Evolutionary conservation across 2,888 invertebrate species (phyloP), one percentile per base, ranked within the genome.

Genomic region (Rhagium mordax): DNA sequence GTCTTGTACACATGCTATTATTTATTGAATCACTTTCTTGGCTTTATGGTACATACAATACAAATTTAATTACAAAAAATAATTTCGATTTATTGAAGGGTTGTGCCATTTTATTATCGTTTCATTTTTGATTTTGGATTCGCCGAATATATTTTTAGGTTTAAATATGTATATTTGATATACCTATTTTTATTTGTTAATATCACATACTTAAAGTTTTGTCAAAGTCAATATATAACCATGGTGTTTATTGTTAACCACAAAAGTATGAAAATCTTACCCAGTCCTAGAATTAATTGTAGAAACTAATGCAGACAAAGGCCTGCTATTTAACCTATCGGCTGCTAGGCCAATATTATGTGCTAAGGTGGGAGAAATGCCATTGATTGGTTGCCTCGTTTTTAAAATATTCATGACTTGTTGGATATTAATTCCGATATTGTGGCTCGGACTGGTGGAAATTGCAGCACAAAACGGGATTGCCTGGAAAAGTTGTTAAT

Each of bases 381-480:
- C 87, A 49, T 83, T 81, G 6, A 86, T 78, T 0, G 85, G 76
- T 60, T 82, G 81, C 41, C 79, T 70, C 33, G 80, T 82, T 66
- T 81, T 81, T 55, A 82, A 77, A 47, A 82, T 81, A 59, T 81
- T 82, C 81, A 82, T 93, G 90, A 78, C 93, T 89, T 92, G 91
- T 80, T 92, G 92, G 74, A 92, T 90, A 79, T 92, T 92, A 13
- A 92, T 89, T 41, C 92, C 92, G 53, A 92, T 89, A 81, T 93
- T 92, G 82, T 92, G 91, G 72, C 92, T 92, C 0, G 91, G 92
- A 1, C 90, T 88, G 0, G 91, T 89, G 53, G 92, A 92, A 78
- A 90, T 91, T 74, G 90, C 90, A 57, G 90, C 90, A 0, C 92
- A 89, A 81, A 93, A 93, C 0, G 92, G 92, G 71, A 93, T 0